phyloP scores from a whole-genome alignment of 2,888 invertebrate species.

The Brachyptera risi region DNA sequence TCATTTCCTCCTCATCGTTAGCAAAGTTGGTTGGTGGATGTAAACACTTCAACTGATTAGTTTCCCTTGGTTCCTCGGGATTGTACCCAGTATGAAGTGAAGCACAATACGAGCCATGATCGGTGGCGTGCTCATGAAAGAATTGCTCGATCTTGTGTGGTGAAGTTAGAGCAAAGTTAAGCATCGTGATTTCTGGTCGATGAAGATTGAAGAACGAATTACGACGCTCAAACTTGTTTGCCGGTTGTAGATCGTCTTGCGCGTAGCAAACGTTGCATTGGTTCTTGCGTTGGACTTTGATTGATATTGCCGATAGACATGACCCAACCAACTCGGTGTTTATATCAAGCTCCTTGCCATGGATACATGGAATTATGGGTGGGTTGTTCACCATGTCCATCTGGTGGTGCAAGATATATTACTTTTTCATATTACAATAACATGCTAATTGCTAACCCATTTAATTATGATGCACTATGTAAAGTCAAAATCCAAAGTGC shows the following conservation, averaged over 20 bases:
- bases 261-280: too few relatives aligned
- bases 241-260: too few relatives aligned
- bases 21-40: too few relatives aligned
- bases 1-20: too few relatives aligned
- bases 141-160: constrained; percentile 16
- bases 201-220: constrained; percentile 23
- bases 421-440: too few relatives aligned
- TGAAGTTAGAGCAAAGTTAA: constrained; percentile 8
- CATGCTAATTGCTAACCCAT: too few relatives aligned
- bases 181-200: constrained; percentile 24
- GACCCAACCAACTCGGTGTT: constrained; percentile 13
- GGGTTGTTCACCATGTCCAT: too few relatives aligned
- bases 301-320: constrained; percentile 21
- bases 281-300: neutral
- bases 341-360: constrained; percentile 21
- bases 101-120: neutral
- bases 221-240: neutral
- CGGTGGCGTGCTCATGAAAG: constrained; percentile 14
- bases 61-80: too few relatives aligned
- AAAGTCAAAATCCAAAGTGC: too few relatives aligned
- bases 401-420: too few relatives aligned
- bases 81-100: neutral
- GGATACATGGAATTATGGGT: constrained; percentile 8
- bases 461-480: too few relatives aligned
- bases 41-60: too few relatives aligned